Evolutionary conservation across 2,797 vertebrate species (phyloP).

Genomic region (Sebastes kiyomatsui): DNA sequence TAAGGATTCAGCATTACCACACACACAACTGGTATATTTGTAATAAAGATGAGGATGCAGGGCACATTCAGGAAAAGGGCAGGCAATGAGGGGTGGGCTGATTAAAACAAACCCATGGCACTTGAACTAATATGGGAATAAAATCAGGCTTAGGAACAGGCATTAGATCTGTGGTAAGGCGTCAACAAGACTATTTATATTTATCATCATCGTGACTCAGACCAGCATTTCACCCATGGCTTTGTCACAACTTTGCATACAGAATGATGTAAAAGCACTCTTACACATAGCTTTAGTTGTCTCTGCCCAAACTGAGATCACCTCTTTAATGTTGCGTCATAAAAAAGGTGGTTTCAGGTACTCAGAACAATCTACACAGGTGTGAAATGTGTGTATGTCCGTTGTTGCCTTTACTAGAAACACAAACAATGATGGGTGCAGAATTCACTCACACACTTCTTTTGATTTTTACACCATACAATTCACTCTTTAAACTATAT

Average conservation of each 20-base stretch:
- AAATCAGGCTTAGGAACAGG: constrained; percentile 44
- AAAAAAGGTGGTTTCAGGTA: not conserved
- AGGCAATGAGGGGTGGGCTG: not conserved
- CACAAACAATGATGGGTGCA: constrained; percentile 12
- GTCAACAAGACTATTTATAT: constrained; percentile 5
- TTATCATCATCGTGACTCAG: not conserved
- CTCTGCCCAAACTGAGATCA: constrained; percentile 10
- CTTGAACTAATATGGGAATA: constrained; percentile 34
- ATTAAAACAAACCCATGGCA: constrained; percentile 44
- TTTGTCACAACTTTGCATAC: constrained; percentile 8
- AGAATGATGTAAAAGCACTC: constrained; percentile 23
- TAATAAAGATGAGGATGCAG: not conserved
- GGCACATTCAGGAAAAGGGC: constrained; percentile 3
- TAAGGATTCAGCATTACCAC: not conserved
- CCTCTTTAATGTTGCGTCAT: not conserved
- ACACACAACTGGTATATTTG: not conserved
- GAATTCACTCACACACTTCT: not conserved
- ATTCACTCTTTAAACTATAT: constrained; percentile 15
- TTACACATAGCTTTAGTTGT: not conserved
- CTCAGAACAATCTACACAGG: not conserved
- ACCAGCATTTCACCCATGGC: not conserved
- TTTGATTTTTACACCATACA: not conserved
- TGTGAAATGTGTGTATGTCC: not conserved
- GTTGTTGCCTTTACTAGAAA: not conserved
- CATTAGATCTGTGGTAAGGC: constrained; percentile 57